Evolutionary conservation across 2,113 vertebrate species (phyloP), one percentile per base, ranked within the genome.

Genomic region (Deroptyus accipitrinus): DNA sequence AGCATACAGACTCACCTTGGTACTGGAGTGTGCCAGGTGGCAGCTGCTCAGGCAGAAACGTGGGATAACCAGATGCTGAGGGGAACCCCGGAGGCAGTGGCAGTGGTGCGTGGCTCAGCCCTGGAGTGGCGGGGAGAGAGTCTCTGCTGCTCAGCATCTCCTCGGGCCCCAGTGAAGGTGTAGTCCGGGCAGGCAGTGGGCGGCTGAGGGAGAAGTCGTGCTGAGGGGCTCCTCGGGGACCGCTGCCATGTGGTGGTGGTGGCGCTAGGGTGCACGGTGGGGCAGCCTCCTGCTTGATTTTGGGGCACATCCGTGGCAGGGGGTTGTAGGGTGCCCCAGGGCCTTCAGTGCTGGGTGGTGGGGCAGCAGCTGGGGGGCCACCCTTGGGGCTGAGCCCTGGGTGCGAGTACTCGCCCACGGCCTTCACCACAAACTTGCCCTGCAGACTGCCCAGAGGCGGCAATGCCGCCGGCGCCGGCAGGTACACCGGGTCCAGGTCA

Each of bases 401-500:
- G 86, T 98, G 98, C 97, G 92, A 97, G 93, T 99, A 99, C 33
- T 99, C 98, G 75, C 98, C 98, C 97, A 98, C 95, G 9, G 99
- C 98, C 96, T 99, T 99, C 80, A 99, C 95, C 91, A 99, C 98
- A 55, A 99, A 99, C 92, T 99, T 99, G 92, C 99, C 99, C 23
- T 99, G 99, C 44, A 99, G 97, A 73, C 98, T 98, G 94, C 98
- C 96, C 87, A 92, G 66, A 2, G 93, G 48, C 12, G 96, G 92
- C 80, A 97, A 91, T 28, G 96, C 97, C 95, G 97, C 91, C 86
- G 96, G 97, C 72, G 97, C 97, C 54, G 99, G 98, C 81, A 99
- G 98, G 97, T 99, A 99, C 23, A 99, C 99, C 1, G 99, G 98
- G 96, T 99, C 99, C 97, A 99, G 93, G 46, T 99, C 99, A 0